Conservation (phyloP, 2,113 vertebrate species). For the Seriola rivoliana region DNA sequence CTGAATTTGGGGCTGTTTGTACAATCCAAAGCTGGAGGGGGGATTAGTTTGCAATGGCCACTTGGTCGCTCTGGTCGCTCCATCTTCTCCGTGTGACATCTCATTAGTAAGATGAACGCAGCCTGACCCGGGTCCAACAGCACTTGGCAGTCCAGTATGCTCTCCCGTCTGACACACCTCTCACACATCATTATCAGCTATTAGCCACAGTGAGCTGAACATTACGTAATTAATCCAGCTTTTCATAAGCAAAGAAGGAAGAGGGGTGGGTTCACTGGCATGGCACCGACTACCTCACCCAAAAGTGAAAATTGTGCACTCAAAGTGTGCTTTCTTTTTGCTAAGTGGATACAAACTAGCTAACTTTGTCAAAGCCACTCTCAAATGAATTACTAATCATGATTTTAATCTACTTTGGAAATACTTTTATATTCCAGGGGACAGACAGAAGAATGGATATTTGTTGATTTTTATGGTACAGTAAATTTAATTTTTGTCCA, state of each 20-base stretch:
- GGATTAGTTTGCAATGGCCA: constrained; percentile 78
- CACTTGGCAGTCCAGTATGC: constrained; percentile 77
- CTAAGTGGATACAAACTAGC: not conserved
- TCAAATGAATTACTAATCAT: not conserved
- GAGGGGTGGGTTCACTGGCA: constrained; percentile 27
- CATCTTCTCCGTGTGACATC: constrained; percentile 81
- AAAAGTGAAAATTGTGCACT: constrained; percentile 17
- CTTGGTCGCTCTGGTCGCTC: constrained; percentile 73
- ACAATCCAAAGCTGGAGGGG: constrained; percentile 64
- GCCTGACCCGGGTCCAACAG: constrained; percentile 79
- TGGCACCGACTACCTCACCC: not conserved
- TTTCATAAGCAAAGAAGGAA: constrained; percentile 70
- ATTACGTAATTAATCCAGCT: constrained; percentile 79
- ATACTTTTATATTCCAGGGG: not conserved
- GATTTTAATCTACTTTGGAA: not conserved
- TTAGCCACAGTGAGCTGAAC: constrained; percentile 81
- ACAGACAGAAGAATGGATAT: not conserved
- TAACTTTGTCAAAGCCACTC: not conserved
- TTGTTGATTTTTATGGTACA: not conserved
- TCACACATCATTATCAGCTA: constrained; percentile 86
- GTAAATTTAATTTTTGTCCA: not conserved
- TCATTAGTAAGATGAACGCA: constrained; percentile 85
- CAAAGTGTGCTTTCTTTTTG: not conserved
- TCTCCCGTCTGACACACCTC: constrained; percentile 78
- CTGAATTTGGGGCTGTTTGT: constrained; percentile 73